These are phyloP conservation scores for Aldabrachelys gigantea DNA, from an alignment of 2,113 vertebrate genomes.

Conservation along the genomic window DNA sequence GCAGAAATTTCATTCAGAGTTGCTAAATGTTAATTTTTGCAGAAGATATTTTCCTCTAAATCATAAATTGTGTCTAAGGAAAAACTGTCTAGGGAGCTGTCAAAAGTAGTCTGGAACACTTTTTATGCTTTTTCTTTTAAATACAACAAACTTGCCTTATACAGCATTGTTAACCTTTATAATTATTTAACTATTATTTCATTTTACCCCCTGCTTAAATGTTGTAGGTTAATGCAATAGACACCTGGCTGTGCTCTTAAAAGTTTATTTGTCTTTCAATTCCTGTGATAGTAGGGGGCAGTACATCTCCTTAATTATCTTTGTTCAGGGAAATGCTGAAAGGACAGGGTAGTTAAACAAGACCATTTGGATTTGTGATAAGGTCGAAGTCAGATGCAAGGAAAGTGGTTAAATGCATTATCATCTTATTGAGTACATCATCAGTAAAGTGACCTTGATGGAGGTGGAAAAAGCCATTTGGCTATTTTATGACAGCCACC, in stretches of 20 bases:
- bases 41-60: conserved; percentile 4
- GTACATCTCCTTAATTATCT: conserved; percentile 82
- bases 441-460: conserved; percentile 83
- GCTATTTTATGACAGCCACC: conserved; percentile 81
- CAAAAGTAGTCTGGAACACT: conserved; percentile 64
- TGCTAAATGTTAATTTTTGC: conserved; percentile 46
- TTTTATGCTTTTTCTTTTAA: conserved; percentile 72
- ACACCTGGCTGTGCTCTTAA: conserved; percentile 80
- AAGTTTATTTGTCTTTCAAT: conserved; percentile 84
- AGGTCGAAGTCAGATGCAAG: conserved; percentile 79
- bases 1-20: conserved; percentile 14
- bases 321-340: conserved; percentile 80
- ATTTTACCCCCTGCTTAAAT: conserved; percentile 74
- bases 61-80: conserved; percentile 31
- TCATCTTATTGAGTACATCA: conserved; percentile 77
- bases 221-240: conserved; percentile 58
- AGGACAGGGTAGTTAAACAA: conserved; percentile 80
- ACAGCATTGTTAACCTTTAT: conserved; percentile 75
- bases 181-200: conserved; percentile 83
- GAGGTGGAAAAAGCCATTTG: conserved; percentile 86
- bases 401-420: conserved; percentile 83
- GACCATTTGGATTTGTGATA: conserved; percentile 79
- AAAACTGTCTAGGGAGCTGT: conserved; percentile 51
- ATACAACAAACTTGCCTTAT: conserved; percentile 64
- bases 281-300: conserved; percentile 77